Percentiles rank a stretch among this genome's conserved stretches.
phyloP scores from a whole-genome alignment of 2,797 vertebrate genomes.

The Parauchenoglanis punctatus region DNA sequence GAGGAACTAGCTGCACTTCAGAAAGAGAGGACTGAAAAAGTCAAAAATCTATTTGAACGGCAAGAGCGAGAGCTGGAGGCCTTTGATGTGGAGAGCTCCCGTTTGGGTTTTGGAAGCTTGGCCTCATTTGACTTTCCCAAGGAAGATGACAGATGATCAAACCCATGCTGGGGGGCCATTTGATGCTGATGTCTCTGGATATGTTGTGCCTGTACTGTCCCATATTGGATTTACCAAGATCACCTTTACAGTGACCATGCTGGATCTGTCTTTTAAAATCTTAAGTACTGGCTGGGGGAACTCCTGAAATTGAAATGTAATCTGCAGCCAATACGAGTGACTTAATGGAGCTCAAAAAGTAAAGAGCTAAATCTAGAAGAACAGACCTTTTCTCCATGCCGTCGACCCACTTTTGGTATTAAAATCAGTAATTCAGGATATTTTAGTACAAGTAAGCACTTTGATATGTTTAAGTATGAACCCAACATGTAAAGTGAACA shows the following conservation, averaged over 20 bases:
- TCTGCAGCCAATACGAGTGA: constrained; percentile 77
- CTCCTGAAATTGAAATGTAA: constrained; percentile 59
- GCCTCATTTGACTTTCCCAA: constrained; percentile 94
- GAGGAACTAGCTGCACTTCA: constrained; percentile 97
- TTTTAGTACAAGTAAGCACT: constrained; percentile 98
- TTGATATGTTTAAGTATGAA: constrained; percentile 97
- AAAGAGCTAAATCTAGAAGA: constrained; percentile 78
- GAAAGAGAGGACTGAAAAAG: constrained; percentile 96
- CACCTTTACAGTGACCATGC: constrained; percentile 70
- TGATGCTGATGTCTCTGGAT: constrained; percentile 82
- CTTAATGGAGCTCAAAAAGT: constrained; percentile 78
- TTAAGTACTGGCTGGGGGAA: constrained; percentile 41
- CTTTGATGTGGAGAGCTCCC: constrained; percentile 95
- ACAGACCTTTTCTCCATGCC: constrained; percentile 89
- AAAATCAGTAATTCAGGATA: constrained; percentile 95
- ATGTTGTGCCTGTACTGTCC: constrained; percentile 87
- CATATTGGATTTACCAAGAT: constrained; percentile 83
- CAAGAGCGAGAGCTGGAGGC: constrained; percentile 93
- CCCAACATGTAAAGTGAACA: constrained; percentile 84
- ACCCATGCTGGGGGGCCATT: constrained; percentile 70
- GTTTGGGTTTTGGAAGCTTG: constrained; percentile 93
- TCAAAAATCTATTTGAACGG: constrained; percentile 93
- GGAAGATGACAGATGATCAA: constrained; percentile 94
- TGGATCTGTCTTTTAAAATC: constrained; percentile 52
- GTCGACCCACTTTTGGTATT: constrained; percentile 94